Evolutionary conservation across 92 coral and sea anemone species (phyloP), one percentile per base, ranked within the genome.

Genomic region (Epizoanthus illoricatus): DNA sequence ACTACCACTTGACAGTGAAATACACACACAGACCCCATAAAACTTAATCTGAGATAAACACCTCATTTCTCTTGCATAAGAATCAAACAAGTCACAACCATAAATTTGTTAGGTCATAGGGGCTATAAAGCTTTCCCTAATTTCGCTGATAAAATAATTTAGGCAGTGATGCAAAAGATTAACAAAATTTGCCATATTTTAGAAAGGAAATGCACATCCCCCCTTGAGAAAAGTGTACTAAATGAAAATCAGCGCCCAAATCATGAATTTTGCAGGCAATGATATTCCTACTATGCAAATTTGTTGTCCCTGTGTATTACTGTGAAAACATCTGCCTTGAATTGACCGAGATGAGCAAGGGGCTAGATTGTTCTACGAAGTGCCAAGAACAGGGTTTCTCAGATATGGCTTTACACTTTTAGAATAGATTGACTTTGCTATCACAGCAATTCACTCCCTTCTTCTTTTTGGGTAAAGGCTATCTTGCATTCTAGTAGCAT

Each of bases 321-420:
- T 36, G 55, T 42, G 71, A 78, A 78, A 78, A 78, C 82, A 78
- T 78, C 82, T 78, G 82, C 82, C 71, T 78, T 62, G n/a, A n/a
- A n/a, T n/a, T n/a, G 55, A 19, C 71, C 39, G 43, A 28, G 39
- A 58, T 78, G 82, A 63, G 82, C 82, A 78, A 78, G 82, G 59
- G 57, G 65, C 24, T 57, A 28, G 17, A 52, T 16, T 54, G 24
- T 56, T 74, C 62, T 74, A 28, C 52, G 52, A 56, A 74, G 49
- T 57, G 52, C 36, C n/a, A 52, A 19, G 10, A 47, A 18, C 10
- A 71, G 3, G 49, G 42, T 65, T 12, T 45, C 11, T 10, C 42
- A 56, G 41, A 49, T 21, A 33, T 33, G 33, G 13, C 41, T 9
- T 39, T 75, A 57, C n/a, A 69, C 58, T 75, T 63, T 45, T 39